Evolutionary conservation across 53 echinoderm and acorn worm species (phyloP).

Genomic region (Holothuria scabra): DNA sequence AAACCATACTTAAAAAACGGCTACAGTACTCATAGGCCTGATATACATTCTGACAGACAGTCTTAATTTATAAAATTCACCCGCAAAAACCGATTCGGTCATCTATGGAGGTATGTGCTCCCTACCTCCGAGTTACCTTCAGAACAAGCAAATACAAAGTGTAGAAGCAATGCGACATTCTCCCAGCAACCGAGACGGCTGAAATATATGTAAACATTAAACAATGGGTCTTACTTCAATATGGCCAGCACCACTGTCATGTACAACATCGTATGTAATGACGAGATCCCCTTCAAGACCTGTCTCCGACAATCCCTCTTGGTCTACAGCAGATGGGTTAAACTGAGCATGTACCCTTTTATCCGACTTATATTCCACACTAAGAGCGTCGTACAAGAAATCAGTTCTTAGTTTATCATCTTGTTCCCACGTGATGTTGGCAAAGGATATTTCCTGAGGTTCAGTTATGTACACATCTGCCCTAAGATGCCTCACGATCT

Average conservation of each 20-base stretch:
- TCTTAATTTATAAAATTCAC: too few species aligned
- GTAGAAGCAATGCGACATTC: too few species aligned
- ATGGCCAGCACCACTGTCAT: slow-evolving; percentile 30
- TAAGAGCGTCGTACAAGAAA: slow-evolving; percentile 3
- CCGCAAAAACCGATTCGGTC: too few species aligned
- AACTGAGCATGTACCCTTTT: slow-evolving; percentile 7
- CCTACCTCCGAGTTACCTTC: too few species aligned
- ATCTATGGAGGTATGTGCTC: too few species aligned
- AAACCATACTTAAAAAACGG: too few species aligned
- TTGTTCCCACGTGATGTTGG: slow-evolving; percentile 66
- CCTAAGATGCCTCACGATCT: not conserved
- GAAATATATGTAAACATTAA: too few species aligned
- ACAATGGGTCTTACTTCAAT: slow-evolving; percentile 27
- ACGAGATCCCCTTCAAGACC: not conserved
- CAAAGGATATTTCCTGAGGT: too few species aligned
- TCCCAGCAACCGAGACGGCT: too few species aligned
- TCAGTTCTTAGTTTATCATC: slow-evolving; percentile 2
- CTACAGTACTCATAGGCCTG: too few species aligned
- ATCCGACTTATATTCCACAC: not conserved
- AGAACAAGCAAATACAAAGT: too few species aligned
- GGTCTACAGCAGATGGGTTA: slow-evolving; percentile 1
- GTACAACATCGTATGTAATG: not conserved
- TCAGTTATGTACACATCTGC: slow-evolving; percentile 36
- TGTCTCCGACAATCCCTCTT: slow-evolving; percentile 15
- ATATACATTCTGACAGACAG: too few species aligned